Base-by-base conservation (phyloP, 2,888 invertebrate genomes). In the Crematogaster levior region DNA sequence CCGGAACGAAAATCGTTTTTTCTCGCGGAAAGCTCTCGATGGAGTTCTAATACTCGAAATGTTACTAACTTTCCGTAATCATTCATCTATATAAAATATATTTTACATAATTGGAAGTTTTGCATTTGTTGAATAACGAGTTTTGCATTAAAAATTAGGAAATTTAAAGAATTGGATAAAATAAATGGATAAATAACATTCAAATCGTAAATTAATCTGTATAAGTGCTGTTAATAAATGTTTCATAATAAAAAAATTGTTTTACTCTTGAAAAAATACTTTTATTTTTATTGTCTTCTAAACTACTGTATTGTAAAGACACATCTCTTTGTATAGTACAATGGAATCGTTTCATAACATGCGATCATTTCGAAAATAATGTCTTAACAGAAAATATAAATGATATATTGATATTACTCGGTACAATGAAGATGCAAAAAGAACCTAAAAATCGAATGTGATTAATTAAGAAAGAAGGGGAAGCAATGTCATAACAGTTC, bases 1-100 rank as follows among this genome's bases (percentile, higher is more conserved):
- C 24, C 34, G 24, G 70, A 77, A 68, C 68, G 68, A 77, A 70
- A 4, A 24, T 66, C 27, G 40, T 24, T 56, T 68, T 27, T 34
- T 43, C 46, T 56, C 43, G 40, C 65, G 24, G 48, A 74, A 51
- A 51, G 24, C n/a, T 75, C 21, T 34, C 74, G 63, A 74, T 63
- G 10, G 10, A 37, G 15, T 48, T 40, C n/a, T 53, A 53, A 51
- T 51, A 40, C n/a, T 70, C 18, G n/a, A 7, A 53, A 70, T 5
- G 18, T 6, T 3, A 30, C 18, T 24, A 24, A 51, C 24, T 24
- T 48, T 21, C 34, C 24, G 18, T 40, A 56, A 72, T 40, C 0
- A 70, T 53, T 53, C 34, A 34, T 7, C 2, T n/a, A 7, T 24
- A 60, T 43, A 12, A n/a, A 12, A 40, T 1, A 46, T 48, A 18